Evolutionary conservation across 2,888 invertebrate species (phyloP).

Genomic region (Aspidiotus destructor): DNA sequence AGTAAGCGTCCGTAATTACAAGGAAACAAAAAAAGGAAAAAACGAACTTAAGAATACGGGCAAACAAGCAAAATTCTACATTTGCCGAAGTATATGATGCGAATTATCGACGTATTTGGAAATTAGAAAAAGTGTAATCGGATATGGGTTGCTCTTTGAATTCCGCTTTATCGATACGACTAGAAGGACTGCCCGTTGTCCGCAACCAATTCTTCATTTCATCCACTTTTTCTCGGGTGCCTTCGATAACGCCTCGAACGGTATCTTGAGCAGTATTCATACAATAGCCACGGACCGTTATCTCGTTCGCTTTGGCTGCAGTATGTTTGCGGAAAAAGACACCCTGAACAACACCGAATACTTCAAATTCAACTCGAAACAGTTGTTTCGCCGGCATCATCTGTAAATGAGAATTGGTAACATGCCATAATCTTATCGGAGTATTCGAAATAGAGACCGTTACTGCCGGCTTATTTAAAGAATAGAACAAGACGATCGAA

Average conservation of each 20-base stretch:
- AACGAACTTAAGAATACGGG: too few species aligned
- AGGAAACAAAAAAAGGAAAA: too few species aligned
- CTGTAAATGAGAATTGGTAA: not conserved
- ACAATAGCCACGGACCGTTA: constrained; percentile 62
- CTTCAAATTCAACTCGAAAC: constrained; percentile 33
- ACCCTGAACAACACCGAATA: constrained; percentile 35
- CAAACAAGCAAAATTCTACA: too few species aligned
- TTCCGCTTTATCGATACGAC: constrained; percentile 41
- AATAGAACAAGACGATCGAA: too few species aligned
- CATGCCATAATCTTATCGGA: too few species aligned
- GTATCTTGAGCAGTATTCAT: constrained; percentile 59
- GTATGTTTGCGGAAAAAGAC: constrained; percentile 50
- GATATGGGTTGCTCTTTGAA: constrained; percentile 39
- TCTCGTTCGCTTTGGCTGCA: constrained; percentile 52
- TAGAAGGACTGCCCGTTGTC: constrained; percentile 41
- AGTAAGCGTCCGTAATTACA: too few species aligned
- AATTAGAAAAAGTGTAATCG: constrained; percentile 7
- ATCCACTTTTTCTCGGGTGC: constrained; percentile 38
- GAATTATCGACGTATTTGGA: constrained; percentile 13
- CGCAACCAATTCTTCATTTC: constrained; percentile 42
- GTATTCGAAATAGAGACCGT: too few species aligned
- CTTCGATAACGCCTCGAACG: constrained; percentile 53
- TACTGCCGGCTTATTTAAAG: too few species aligned
- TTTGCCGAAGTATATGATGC: too few species aligned
- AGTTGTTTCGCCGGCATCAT: constrained; percentile 14